Evolutionary conservation across 2,113 vertebrate genomes (phyloP).

Genomic region (Seriola quinqueradiata): DNA sequence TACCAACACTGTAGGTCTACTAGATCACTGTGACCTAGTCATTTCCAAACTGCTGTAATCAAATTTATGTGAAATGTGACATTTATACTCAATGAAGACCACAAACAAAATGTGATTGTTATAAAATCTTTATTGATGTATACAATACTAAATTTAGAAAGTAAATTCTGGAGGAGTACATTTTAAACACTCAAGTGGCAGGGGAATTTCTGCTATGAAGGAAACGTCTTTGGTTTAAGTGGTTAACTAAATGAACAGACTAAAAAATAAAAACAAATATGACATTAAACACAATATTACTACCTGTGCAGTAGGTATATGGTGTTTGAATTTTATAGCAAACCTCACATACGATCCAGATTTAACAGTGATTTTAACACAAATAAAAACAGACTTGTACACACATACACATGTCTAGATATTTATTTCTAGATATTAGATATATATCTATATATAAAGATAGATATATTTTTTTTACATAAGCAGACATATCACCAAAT

Average conservation of each 20-base stretch:
- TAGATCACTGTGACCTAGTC: no score
- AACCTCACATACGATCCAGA: not conserved
- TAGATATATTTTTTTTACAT: not conserved
- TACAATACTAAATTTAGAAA: slow-evolving; percentile 55
- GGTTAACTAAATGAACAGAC: slow-evolving; percentile 19
- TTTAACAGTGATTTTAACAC: slow-evolving; percentile 2
- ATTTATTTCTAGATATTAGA: slow-evolving; percentile 10
- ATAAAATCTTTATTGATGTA: slow-evolving; percentile 74
- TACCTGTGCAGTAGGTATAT: not conserved
- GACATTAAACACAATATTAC: slow-evolving; percentile 12
- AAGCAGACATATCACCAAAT: slow-evolving; percentile 25
- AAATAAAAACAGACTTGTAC: slow-evolving; percentile 7
- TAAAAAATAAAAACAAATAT: slow-evolving; percentile 29
- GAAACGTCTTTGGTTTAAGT: slow-evolving; percentile 68
- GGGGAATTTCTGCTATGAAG: slow-evolving; percentile 37
- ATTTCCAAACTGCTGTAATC: not conserved
- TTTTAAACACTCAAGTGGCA: slow-evolving; percentile 48
- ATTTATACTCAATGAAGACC: slow-evolving; percentile 16
- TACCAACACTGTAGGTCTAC: no score
- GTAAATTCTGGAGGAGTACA: slow-evolving; percentile 36
- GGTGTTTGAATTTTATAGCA: not conserved
- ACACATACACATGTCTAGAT: slow-evolving; percentile 30
- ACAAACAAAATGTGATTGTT: slow-evolving; percentile 9
- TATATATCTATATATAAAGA: not conserved
- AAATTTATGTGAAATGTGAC: not conserved